Evolutionary conservation across 2,797 vertebrate genomes (phyloP).

Genomic region (Ptychadena robeensis): DNA sequence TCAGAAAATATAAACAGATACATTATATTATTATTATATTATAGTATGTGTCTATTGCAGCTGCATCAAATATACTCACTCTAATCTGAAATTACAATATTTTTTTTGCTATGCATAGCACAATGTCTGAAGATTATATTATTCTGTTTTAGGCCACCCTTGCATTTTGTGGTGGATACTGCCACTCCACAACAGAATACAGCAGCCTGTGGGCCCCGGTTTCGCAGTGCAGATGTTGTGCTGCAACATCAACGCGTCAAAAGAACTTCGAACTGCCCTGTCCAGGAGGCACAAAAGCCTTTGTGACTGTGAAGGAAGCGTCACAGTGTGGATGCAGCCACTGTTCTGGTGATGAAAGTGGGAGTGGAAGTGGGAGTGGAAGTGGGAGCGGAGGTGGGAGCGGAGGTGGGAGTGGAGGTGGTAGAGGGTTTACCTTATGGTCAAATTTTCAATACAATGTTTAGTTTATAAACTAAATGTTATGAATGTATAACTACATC

Average conservation of each 20-base stretch:
- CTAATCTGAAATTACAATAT: not conserved
- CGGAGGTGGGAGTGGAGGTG: too few species aligned
- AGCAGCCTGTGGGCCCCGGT: not conserved
- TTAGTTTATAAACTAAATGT: not conserved
- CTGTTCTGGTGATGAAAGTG: conserved; percentile 4
- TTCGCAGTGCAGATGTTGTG: conserved; percentile 43
- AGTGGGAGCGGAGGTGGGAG: too few species aligned
- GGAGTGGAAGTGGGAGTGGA: not conserved
- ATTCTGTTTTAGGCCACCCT: conserved; percentile 34
- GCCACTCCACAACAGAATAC: conserved; percentile 40
- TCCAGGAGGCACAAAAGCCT: conserved; percentile 3
- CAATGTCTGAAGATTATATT: not conserved
- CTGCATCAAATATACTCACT: too few species aligned
- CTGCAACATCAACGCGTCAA: not conserved
- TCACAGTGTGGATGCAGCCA: conserved; percentile 7
- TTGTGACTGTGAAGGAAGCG: not conserved
- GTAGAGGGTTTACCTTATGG: not conserved
- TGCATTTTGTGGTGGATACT: conserved; percentile 45
- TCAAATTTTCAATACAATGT: not conserved
- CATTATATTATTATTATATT: too few species aligned
- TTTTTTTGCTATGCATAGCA: not conserved
- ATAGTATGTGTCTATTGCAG: too few species aligned
- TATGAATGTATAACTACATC: not conserved
- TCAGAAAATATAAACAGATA: too few species aligned
- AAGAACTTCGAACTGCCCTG: conserved; percentile 52